A percentile compares a stretch with the other conserved stretches of the same genome.
Evolutionary conservation across 2,797 vertebrate genomes (phyloP).

Genomic region (Danio kyathit): DNA sequence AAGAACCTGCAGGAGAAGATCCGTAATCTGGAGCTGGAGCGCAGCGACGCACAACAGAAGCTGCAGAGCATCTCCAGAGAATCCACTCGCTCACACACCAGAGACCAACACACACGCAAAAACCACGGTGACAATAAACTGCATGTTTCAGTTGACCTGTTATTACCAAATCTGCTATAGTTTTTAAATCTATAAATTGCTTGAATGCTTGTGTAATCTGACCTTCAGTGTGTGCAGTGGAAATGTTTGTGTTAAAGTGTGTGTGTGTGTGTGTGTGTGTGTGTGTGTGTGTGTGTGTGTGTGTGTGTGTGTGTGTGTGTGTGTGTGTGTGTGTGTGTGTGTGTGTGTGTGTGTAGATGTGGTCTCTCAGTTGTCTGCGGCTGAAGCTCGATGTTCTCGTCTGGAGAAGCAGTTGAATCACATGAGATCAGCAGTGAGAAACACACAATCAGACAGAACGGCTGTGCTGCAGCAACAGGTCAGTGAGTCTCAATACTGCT

Average conservation of each 20-base stretch:
- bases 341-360: conserved; percentile 76
- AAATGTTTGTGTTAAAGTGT: too few relatives aligned
- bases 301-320: not conserved
- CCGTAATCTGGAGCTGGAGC: conserved; percentile 87
- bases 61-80: conserved; percentile 78
- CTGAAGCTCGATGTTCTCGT: conserved; percentile 88
- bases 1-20: conserved; percentile 96
- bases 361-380: conserved; percentile 84
- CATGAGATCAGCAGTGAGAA: conserved; percentile 88
- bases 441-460: conserved; percentile 83
- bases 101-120: conserved; percentile 60
- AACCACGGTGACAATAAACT: conserved; percentile 60
- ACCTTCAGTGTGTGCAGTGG: too few relatives aligned
- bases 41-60: conserved; percentile 78
- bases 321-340: conserved; percentile 26
- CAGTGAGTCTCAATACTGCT: too few relatives aligned
- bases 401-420: conserved; percentile 92
- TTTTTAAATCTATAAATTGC: too few relatives aligned
- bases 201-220: too few relatives aligned
- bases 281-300: conserved; percentile 19
- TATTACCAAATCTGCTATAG: too few relatives aligned
- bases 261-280: not conserved
- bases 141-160: too few relatives aligned
- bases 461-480: conserved; percentile 89
- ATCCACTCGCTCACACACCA: conserved; percentile 74